Base-by-base conservation (phyloP, 2,113 vertebrate species). In the Psittacula cyanocephala region DNA sequence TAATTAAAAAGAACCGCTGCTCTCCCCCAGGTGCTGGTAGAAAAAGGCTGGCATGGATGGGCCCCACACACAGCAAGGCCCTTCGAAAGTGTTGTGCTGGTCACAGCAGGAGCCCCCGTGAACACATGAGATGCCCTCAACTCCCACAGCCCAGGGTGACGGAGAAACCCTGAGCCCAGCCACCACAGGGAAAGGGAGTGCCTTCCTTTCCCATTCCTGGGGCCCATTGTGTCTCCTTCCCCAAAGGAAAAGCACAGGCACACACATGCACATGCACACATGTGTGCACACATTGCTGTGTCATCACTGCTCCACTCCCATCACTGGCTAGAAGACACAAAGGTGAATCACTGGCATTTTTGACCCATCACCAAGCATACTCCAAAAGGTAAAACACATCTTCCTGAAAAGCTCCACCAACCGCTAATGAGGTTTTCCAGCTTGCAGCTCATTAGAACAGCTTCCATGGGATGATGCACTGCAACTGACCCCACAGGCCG, bases 381-480 rank as follows among this genome's bases (percentile, higher is more conserved):
- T 84, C 62, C 82, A 25, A 52, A 35, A 81, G 77, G 53, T 12
- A 52, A 14, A 84, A 12, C 19, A 44, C 24, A 43, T 7, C 68
- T 22, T 35, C 53, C 87, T 4, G n/a, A 24, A 43, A 28, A 65
- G 37, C 47, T 74, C 74, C 49, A 31, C 46, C 71, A 5, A 5
- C 16, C 41, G 0, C 25, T 5, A 11, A 44, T 0, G 37, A 90
- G 80, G 63, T 22, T 80, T 11, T 7, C 8, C 64, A 80, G 81
- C 81, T 22, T 25, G 10, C 7, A 25, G 75, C 74, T 59, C 88
- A 9, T 60, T 20, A 11, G 37, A 72, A 69, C 46, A 71, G 72
- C 64, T 25, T 16, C 46, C 9, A 1, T 6, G 0, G 28, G 33
- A 5, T 25, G 67, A 9, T 4, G 7, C 16, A 0, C 50, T 28